Base-by-base conservation (phyloP, 2,888 invertebrate species). In the Ernsta delagoae region DNA sequence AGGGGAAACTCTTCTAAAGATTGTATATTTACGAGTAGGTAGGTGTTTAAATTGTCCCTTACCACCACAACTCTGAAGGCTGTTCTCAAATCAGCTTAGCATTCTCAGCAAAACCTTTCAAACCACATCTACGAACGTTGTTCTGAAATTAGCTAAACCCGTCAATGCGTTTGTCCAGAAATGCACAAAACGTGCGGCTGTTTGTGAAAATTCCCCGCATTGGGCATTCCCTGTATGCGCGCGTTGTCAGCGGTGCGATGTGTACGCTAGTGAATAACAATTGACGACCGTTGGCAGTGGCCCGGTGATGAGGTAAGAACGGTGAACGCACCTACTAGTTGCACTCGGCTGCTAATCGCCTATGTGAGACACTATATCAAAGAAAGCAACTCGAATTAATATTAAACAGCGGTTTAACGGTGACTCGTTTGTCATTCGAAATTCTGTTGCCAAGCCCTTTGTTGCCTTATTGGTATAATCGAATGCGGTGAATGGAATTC, bases 181-280 rank as follows among this genome's bases (percentile, higher is more conserved):
- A 75, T 73, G 73, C 73, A 67, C 70, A 71, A 63, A 70, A 74
- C 75, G 73, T 63, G 61, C 67, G 77, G 75, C 71, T 71, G 84
- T 82, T 84, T 83, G 84, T 82, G 82, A 87, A 85, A 89, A 92
- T 89, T 91, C 89, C 90, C 87, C 87, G 81, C 90, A 90, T 90
- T 87, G 84, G 80, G 88, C 84, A 92, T 92, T 86, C 89, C 81
- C 78, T 73, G 84, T 86, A 87, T 87, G 89, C 86, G 79, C 78
- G 81, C 80, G 81, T 83, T 86, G 90, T 86, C 89, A 82, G 77
- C 79, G 79, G 77, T 82, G n/a, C n/a, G n/a, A n/a, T n/a, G 77
- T 11, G 83, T 77, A 82, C 78, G 82, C 81, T 81, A 78, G 82
- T 85, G 90, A 89, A 90, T 91, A 90, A 90, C 89, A 56, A 92